Percentiles rank a stretch among this genome's conserved stretches.
phyloP scores from a whole-genome alignment of 2,888 invertebrate genomes.

The Nymphalis urticae region DNA sequence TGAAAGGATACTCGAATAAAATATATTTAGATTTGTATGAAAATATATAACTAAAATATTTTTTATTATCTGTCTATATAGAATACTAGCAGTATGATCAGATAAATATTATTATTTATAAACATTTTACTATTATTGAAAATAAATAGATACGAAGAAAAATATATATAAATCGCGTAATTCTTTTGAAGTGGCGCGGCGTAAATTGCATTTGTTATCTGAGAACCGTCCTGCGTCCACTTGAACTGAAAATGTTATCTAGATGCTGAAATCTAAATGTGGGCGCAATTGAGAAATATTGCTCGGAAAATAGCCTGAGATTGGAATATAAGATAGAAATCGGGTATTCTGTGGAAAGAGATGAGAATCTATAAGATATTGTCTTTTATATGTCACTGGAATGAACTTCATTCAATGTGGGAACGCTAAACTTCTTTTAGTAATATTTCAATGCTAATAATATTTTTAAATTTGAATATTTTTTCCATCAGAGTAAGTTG shows the following conservation, averaged over 20 bases:
- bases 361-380: slow-evolving; percentile 8
- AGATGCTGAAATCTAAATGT: slow-evolving; percentile 59
- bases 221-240: slow-evolving; percentile 53
- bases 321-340: slow-evolving; percentile 39
- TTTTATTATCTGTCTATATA: no score
- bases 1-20: no score
- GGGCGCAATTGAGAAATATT: slow-evolving; percentile 57
- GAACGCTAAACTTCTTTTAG: background rate
- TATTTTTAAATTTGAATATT: background rate
- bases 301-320: slow-evolving; percentile 53
- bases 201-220: slow-evolving; percentile 74
- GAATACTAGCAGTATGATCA: no score
- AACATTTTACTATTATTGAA: background rate
- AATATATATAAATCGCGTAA: slow-evolving; percentile 27
- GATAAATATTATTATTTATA: background rate
- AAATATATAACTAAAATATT: no score
- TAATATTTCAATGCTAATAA: background rate
- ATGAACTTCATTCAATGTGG: background rate
- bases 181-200: slow-evolving; percentile 46
- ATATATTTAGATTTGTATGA: no score
- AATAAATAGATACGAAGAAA: background rate
- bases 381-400: slow-evolving; percentile 6
- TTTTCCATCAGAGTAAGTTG: background rate
- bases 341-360: background rate
- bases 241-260: slow-evolving; percentile 56